Evolutionary conservation across 2,888 invertebrate genomes (phyloP), one percentile per base, ranked within the genome.

Genomic region (Catonia carolina): DNA sequence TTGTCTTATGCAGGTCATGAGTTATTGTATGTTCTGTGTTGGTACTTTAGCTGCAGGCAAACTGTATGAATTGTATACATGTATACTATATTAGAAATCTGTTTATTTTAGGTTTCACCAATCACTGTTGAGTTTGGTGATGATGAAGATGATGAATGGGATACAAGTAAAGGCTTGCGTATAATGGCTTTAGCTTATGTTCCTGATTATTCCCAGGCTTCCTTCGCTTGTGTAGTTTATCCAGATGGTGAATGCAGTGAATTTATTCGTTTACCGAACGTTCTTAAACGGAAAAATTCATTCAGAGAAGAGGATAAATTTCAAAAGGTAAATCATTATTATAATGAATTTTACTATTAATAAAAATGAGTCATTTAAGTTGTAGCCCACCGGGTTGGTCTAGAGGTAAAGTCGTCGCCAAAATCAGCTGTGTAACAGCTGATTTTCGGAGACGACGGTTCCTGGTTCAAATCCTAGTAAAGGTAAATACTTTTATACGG

Each of bases 211-310:
- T 78, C 83, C 23, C 86, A 89, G 68, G 86, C 89, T 0, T 88
- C 94, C 1, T 97, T 95, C 73, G 85, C 91, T 60, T 91, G 90
- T 63, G 74, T 96, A 22, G 79, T 96, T 52, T 88, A 86, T 48
- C 84, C 85, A 0, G 93, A 95, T 66, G 97, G 96, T 1, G 93
- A 95, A 67, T 88, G 96, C 48, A 86, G 86, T 0, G 98, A 98
- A 72, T 91, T 91, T 70, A 73, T 97, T 56, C 81, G 95, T 0
- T 75, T 98, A 65, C 90, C 92, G 10, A 84, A 94, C 73, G 76
- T 99, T 53, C 76, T 92, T 55, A 90, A 88, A 71, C 79, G 89
- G 1, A 85, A 88, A 67, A 90, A 87, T 66, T 80, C 86, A 8
- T 85, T 77, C 69, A 76, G 83, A 33, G 74, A 79, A 31, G 80